Evolutionary conservation across 2,888 invertebrate genomes (phyloP).

Genomic region (Macrophya annulata): DNA sequence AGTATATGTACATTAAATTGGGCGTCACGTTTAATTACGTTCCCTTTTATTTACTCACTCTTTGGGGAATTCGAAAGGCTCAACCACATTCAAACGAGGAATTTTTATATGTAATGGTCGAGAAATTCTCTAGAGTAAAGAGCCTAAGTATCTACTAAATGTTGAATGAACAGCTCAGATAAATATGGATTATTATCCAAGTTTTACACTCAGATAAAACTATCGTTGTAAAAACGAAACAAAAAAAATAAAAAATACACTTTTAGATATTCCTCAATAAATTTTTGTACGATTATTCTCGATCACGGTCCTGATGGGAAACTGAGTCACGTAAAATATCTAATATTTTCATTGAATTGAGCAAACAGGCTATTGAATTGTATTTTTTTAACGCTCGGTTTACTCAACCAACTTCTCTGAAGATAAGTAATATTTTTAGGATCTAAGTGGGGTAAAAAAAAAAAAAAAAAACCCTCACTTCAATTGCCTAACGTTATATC

Average conservation of each 20-base stretch:
- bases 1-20: neutral
- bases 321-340: no score
- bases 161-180: neutral
- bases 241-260: no score
- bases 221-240: no score
- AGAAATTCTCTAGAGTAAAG: neutral
- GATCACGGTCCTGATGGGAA: no score
- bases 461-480: neutral
- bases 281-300: no score
- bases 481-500: constrained; percentile 9
- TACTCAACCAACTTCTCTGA: neutral
- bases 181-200: neutral
- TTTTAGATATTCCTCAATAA: no score
- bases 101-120: neutral
- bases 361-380: neutral
- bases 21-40: constrained; percentile 29
- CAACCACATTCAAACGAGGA: neutral
- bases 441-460: neutral
- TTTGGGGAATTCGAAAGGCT: neutral
- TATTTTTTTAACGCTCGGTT: neutral
- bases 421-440: constrained; percentile 22
- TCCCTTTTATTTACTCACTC: constrained; percentile 21
- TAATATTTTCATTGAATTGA: neutral
- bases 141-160: neutral
- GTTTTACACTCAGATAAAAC: no score